Percentiles rank a stretch among this genome's conserved stretches.
Conservation (phyloP, 2,797 vertebrate species). For the Rallus crepitans region DNA sequence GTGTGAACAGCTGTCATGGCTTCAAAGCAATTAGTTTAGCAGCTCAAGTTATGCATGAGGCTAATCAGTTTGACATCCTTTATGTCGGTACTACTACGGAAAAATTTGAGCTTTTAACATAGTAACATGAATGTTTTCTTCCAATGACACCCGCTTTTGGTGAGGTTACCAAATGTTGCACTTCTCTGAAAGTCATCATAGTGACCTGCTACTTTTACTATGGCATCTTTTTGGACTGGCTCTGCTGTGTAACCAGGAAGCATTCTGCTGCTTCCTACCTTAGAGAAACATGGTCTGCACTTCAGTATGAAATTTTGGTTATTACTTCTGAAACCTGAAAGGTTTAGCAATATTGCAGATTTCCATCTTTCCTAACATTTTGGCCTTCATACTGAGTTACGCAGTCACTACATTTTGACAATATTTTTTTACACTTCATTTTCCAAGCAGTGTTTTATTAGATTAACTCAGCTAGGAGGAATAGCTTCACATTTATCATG, state of each 20-base stretch:
- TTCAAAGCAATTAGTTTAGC: not conserved
- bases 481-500: not conserved
- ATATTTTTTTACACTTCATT: not conserved
- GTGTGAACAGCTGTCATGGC: not conserved
- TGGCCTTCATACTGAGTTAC: not conserved
- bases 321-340: not conserved
- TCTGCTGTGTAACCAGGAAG: not conserved
- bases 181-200: not conserved
- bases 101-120: not conserved
- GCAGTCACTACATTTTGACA: not conserved
- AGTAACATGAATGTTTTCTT: not conserved
- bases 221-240: not conserved
- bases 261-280: not conserved
- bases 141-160: not conserved
- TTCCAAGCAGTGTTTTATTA: constrained; percentile 67
- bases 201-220: not conserved
- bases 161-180: not conserved
- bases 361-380: not conserved
- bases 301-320: not conserved
- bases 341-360: not conserved
- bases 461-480: constrained; percentile 53
- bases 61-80: not conserved
- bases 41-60: not conserved
- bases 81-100: not conserved
- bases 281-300: not conserved